phyloP scores from a whole-genome alignment of 2,797 vertebrate genomes.

The Urophycis tenuis region DNA sequence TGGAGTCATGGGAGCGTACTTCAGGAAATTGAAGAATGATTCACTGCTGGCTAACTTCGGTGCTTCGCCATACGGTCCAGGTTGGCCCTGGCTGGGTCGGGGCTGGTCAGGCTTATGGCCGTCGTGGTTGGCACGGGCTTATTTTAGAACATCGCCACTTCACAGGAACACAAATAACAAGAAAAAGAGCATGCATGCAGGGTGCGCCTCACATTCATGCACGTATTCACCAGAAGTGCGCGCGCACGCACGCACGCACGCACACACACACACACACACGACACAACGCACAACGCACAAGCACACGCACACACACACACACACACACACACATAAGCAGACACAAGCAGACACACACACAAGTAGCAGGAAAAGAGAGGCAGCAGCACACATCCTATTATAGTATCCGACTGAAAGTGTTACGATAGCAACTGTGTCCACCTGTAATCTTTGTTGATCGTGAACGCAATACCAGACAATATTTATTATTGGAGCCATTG shows the following conservation, averaged over 20 bases:
- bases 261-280: not conserved
- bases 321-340: not conserved
- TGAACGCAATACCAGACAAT: not conserved
- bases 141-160: constrained; percentile 30
- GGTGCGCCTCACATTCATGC: constrained; percentile 5
- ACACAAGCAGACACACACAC: not conserved
- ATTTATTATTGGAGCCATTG: not conserved
- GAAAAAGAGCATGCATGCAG: constrained; percentile 4
- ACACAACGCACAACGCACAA: too few species aligned
- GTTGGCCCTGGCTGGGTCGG: constrained; percentile 18
- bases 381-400: not conserved
- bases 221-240: not conserved
- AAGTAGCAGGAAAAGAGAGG: not conserved
- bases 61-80: constrained; percentile 19
- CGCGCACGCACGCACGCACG: not conserved
- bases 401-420: not conserved
- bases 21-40: constrained; percentile 39
- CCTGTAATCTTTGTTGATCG: not conserved
- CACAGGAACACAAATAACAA: constrained; percentile 12
- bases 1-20: constrained; percentile 18
- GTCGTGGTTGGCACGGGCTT: constrained; percentile 26
- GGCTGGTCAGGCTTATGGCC: constrained; percentile 10
- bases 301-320: not conserved
- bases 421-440: not conserved
- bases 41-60: constrained; percentile 22